Evolutionary conservation across 2,797 vertebrate genomes (phyloP).

Genomic region (Paedocypris micromegethes): DNA sequence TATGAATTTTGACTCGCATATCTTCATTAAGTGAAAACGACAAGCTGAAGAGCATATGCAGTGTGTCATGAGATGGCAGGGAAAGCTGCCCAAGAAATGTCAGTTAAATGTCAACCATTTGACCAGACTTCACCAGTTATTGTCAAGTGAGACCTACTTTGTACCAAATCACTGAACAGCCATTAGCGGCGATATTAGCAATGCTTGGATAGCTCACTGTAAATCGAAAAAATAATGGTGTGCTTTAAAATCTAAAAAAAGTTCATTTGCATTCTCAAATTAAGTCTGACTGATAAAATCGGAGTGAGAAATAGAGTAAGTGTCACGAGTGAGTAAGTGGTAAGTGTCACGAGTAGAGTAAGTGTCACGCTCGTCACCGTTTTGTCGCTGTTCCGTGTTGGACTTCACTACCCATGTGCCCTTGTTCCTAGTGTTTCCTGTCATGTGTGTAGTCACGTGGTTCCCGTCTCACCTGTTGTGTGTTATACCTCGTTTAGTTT

Average conservation of each 20-base stretch:
- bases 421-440: too few species aligned
- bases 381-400: too few species aligned
- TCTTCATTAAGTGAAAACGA: background rate
- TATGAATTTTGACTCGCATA: background rate
- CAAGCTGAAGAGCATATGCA: background rate
- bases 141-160: constrained; percentile 32
- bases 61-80: constrained; percentile 24
- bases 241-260: constrained; percentile 9
- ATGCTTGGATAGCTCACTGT: constrained; percentile 19
- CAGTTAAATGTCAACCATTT: constrained; percentile 45
- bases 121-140: constrained; percentile 36
- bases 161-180: constrained; percentile 29
- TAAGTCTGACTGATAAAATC: constrained; percentile 10
- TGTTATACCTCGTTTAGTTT: too few species aligned
- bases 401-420: too few species aligned
- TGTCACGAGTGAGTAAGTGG: background rate
- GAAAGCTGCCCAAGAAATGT: constrained; percentile 37
- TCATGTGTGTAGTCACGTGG: too few species aligned
- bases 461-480: too few species aligned
- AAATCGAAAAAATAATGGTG: constrained; percentile 23
- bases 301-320: background rate
- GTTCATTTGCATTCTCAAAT: constrained; percentile 4
- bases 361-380: too few species aligned
- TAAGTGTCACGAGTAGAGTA: background rate
- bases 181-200: constrained; percentile 25